These are phyloP conservation scores for Raja brachyura DNA, from an alignment of 2,113 vertebrate species.

Conservation along the genomic window DNA sequence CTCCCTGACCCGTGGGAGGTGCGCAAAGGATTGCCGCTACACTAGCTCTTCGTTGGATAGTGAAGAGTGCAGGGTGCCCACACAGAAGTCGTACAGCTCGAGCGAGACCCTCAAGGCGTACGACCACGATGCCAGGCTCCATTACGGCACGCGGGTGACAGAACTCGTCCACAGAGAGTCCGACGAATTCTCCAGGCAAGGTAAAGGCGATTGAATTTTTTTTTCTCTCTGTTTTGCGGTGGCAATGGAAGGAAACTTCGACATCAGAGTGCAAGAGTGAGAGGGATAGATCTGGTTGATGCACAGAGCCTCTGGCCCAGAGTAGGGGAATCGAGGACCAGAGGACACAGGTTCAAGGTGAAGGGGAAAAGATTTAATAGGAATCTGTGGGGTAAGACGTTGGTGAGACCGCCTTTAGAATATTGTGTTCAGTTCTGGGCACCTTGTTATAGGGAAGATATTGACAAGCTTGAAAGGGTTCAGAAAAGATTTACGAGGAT, in stretches of 20 bases:
- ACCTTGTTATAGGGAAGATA: too few relatives aligned
- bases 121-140: conserved; percentile 85
- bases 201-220: conserved; percentile 54
- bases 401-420: too few relatives aligned
- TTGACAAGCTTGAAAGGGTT: too few relatives aligned
- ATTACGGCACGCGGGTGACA: conserved; percentile 81
- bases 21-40: conserved; percentile 82
- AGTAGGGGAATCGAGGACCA: too few relatives aligned
- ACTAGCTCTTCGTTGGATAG: conserved; percentile 82
- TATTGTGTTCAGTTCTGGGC: too few relatives aligned
- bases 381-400: too few relatives aligned
- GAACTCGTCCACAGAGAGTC: conserved; percentile 91
- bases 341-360: too few relatives aligned
- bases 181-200: conserved; percentile 88
- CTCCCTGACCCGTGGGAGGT: conserved; percentile 76
- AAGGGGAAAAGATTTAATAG: too few relatives aligned
- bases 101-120: conserved; percentile 93
- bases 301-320: too few relatives aligned
- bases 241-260: neutral
- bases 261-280: neutral
- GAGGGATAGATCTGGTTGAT: too few relatives aligned
- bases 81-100: conserved; percentile 95
- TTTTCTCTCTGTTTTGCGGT: neutral
- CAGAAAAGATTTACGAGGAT: too few relatives aligned
- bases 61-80: conserved; percentile 87